Base-by-base conservation (phyloP, 2,797 vertebrate species). In the Rhabdomys pumilio region DNA sequence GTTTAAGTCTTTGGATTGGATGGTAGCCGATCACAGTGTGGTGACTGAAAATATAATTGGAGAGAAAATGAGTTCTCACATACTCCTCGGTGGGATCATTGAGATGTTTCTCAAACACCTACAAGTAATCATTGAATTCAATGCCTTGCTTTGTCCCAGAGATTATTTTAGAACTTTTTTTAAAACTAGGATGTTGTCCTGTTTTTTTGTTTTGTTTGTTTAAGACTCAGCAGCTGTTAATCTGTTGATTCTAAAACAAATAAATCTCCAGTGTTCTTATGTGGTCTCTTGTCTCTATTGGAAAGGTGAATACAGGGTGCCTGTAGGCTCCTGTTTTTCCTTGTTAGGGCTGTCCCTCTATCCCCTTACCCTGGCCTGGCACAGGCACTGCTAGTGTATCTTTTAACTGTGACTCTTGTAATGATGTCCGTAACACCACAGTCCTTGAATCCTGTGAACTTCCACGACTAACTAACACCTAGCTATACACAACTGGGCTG, bases 401-500 rank as follows among this genome's bases (percentile, higher is more conserved):
- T 20, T 96, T 93, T 92, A 65, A 53, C 53, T 90, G 34, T 96
- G 61, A 57, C 88, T 15, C 90, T 67, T 75, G 41, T 81, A 90
- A 91, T 67, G n/a, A 76, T 75, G 79, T 6, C 47, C 53, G 61
- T 50, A 90, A 97, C 92, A 88, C 38, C 65, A 81, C 38, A 12
- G 67, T 94, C 12, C 50, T 94, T 93, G 84, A 96, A 61, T 93
- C 19, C 73, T 50, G 24, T 85, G 87, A 93, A 53, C 9, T 47
- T 97, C 81, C 10, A 5, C 85, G 84, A 82, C 80, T 97, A 90
- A 93, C 83, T 67, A 69, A 73, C 31, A 57, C 15, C 59, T 53
- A 69, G 19, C 34, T 50, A 65, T 22, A 57, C 3, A 3, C 55
- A 31, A 17, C 9, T 55, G 1, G 31, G 38, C 20, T 20, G n/a